These are phyloP conservation scores for Oreohelix idahoensis DNA, from an alignment of 1,140 invertebrate genomes.

Conservation along the genomic window DNA sequence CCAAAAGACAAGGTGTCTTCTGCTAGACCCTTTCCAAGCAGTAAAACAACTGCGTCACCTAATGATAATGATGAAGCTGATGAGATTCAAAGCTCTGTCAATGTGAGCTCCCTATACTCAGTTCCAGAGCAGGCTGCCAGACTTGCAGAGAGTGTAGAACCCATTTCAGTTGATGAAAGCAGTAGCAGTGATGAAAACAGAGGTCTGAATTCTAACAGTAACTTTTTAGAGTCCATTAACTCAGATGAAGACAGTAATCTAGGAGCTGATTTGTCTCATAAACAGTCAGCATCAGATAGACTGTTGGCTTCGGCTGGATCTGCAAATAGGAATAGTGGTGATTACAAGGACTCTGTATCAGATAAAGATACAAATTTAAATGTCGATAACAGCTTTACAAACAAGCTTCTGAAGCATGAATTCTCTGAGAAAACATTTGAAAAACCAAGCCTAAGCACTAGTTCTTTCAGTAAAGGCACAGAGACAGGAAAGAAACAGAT, in stretches of 20 bases:
- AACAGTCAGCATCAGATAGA: not conserved
- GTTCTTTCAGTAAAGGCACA: no score
- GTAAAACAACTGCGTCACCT: no score
- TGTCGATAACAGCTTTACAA: constrained; percentile 12
- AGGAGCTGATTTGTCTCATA: not conserved
- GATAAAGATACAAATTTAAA: constrained; percentile 55
- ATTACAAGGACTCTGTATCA: constrained; percentile 34
- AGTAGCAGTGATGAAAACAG: constrained; percentile 4
- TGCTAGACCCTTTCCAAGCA: no score
- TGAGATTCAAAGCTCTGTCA: constrained; percentile 44
- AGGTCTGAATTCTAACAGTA: constrained; percentile 3
- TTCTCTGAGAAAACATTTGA: not conserved
- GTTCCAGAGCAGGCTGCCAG: not conserved
- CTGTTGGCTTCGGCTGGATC: not conserved
- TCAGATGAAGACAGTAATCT: constrained; percentile 31
- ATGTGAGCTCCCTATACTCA: not conserved
- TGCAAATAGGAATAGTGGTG: not conserved
- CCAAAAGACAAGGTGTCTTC: not conserved
- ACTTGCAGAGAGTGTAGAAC: not conserved
- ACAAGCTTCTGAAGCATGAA: not conserved
- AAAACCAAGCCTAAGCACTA: not conserved
- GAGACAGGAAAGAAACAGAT: constrained; percentile 38
- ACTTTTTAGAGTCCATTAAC: constrained; percentile 33
- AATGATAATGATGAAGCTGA: constrained; percentile 33
- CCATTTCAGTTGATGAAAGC: constrained; percentile 25